Evolutionary conservation across 1,140 invertebrate genomes (phyloP).

Genomic region (Orius insidiosus): DNA sequence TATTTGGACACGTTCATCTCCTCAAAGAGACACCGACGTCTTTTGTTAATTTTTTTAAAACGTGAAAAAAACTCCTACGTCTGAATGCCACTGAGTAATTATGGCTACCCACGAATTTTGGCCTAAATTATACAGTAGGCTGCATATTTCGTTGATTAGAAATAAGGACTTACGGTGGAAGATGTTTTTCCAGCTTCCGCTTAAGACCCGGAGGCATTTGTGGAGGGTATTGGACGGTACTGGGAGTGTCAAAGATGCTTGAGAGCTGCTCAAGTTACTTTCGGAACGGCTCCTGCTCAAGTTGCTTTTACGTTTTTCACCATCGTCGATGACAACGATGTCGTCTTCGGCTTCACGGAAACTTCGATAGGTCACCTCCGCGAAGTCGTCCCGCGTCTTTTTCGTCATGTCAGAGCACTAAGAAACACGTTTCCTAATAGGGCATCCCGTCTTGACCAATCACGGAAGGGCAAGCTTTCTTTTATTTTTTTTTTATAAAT

Average conservation of each 20-base stretch:
- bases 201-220: constrained; percentile 37
- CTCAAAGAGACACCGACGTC: no score
- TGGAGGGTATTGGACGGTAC: constrained; percentile 19
- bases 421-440: no score
- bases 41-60: no score
- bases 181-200: constrained; percentile 44
- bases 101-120: no score
- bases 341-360: constrained; percentile 13
- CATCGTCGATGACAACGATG: constrained; percentile 15
- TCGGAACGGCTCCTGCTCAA: constrained; percentile 10
- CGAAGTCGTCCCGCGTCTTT: neutral
- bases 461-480: no score
- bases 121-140: no score
- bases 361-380: constrained; percentile 13
- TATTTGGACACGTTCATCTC: no score
- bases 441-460: no score
- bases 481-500: no score
- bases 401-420: neutral
- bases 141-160: no score
- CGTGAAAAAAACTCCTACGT: no score
- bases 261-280: constrained; percentile 16
- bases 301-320: constrained; percentile 1
- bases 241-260: constrained; percentile 18
- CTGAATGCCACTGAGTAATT: no score
- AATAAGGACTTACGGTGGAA: constrained; percentile 45